Evolutionary conservation across 2,888 invertebrate genomes (phyloP).

Genomic region (Heliothis peltigera): DNA sequence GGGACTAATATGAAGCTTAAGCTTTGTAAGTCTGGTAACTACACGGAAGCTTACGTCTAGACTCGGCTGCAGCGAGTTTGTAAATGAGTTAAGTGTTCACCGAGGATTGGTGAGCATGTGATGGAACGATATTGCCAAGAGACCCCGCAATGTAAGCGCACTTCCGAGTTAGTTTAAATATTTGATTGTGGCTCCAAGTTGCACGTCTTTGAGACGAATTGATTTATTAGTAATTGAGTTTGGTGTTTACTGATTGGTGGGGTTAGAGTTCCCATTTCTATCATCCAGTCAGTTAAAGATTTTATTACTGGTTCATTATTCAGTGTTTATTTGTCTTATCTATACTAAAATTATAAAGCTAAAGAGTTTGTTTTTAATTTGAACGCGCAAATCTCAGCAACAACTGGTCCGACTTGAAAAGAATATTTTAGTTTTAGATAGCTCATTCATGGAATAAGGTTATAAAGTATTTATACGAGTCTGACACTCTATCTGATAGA

Average conservation of each 20-base stretch:
- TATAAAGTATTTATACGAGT: no score
- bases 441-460: no score
- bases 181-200: conserved; percentile 19
- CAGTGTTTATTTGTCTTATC: no score
- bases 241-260: conserved; percentile 16
- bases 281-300: conserved; percentile 12
- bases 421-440: no score
- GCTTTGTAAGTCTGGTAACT: conserved; percentile 66
- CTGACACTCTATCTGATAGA: no score
- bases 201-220: conserved; percentile 17
- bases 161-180: conserved; percentile 33
- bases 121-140: conserved; percentile 23
- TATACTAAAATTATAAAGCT: no score
- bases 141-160: conserved; percentile 27
- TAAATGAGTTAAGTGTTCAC: conserved; percentile 54
- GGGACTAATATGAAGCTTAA: conserved; percentile 71
- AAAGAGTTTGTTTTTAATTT: no score
- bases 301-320: background rate
- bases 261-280: background rate
- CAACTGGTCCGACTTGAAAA: no score
- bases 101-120: conserved; percentile 17
- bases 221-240: conserved; percentile 29
- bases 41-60: conserved; percentile 62
- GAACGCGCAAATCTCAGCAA: no score
- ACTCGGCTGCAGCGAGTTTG: conserved; percentile 46